Percentiles rank a stretch among this genome's conserved stretches.
phyloP scores from a whole-genome alignment of 1,140 invertebrate genomes.

The Epicauta chinensis region DNA sequence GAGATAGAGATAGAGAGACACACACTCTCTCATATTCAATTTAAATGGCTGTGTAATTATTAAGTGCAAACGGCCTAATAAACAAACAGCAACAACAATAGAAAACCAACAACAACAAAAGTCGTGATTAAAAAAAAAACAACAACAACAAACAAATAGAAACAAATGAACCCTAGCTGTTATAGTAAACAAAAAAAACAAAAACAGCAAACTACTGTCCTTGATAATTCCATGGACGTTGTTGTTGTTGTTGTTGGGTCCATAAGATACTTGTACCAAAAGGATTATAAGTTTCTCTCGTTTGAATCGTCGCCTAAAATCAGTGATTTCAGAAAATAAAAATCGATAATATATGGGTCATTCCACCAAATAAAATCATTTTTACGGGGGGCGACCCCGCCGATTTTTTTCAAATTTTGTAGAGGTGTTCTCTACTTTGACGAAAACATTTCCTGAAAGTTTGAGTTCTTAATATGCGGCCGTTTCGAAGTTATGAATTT shows the following conservation, averaged over 20 bases:
- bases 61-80: slow-evolving; percentile 13
- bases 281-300: slow-evolving; percentile 23
- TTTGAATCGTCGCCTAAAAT: slow-evolving; percentile 10
- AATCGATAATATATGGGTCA: background rate
- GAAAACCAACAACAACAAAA: too few relatives aligned
- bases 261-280: slow-evolving; percentile 27
- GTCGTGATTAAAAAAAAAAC: too few relatives aligned
- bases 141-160: background rate
- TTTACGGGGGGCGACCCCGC: slow-evolving; percentile 1
- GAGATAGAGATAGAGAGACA: too few relatives aligned
- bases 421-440: too few relatives aligned
- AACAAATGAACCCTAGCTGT: slow-evolving; percentile 11
- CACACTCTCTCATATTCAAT: too few relatives aligned
- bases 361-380: background rate
- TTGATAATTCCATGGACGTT: slow-evolving; percentile 28
- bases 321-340: too few relatives aligned
- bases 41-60: background rate
- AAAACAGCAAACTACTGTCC: slow-evolving; percentile 18
- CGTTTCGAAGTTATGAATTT: too few relatives aligned
- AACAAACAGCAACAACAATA: background rate
- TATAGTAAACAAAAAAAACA: too few relatives aligned
- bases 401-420: too few relatives aligned
- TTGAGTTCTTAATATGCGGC: too few relatives aligned
- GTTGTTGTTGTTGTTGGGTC: slow-evolving; percentile 22
- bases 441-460: too few relatives aligned